These are phyloP conservation scores for Pseudomyrmex concolor DNA, from an alignment of 1,140 invertebrate genomes.

Conservation along the genomic window DNA sequence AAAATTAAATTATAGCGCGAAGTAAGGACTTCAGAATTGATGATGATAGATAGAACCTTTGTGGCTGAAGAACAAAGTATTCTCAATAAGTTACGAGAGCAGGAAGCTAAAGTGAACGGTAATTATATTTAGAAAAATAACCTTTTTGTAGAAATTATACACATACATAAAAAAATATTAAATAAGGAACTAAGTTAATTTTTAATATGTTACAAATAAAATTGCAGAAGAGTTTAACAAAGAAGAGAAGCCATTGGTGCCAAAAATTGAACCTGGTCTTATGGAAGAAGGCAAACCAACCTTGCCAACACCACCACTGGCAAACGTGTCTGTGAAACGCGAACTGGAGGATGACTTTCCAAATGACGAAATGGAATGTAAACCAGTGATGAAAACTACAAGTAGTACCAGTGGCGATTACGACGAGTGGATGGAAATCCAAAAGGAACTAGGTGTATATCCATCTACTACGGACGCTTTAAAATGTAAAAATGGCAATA, in stretches of 20 bases:
- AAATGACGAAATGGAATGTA: conserved; percentile 79
- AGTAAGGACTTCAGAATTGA: conserved; percentile 89
- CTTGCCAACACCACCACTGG: conserved; percentile 67
- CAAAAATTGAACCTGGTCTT: conserved; percentile 81
- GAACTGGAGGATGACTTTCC: conserved; percentile 82
- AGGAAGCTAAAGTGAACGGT: conserved; percentile 82
- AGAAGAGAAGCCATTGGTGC: conserved; percentile 82
- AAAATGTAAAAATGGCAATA: conserved; percentile 79
- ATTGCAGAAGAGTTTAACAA: conserved; percentile 81
- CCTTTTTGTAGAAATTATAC: conserved; percentile 22
- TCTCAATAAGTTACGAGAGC: conserved; percentile 86
- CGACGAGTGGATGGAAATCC: conserved; percentile 90
- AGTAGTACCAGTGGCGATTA: conserved; percentile 84
- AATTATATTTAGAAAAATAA: conserved; percentile 48
- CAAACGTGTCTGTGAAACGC: conserved; percentile 80
- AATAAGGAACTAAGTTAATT: background rate
- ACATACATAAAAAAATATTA: conserved; percentile 23
- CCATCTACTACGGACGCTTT: conserved; percentile 76
- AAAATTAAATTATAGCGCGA: conserved; percentile 86
- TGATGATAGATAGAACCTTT: conserved; percentile 90
- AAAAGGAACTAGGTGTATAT: conserved; percentile 88
- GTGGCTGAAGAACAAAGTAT: conserved; percentile 88
- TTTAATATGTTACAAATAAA: conserved; percentile 17
- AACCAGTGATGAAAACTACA: conserved; percentile 77
- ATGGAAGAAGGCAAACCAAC: conserved; percentile 74